A percentile compares a stretch with the other conserved stretches of the same genome.
These are phyloP conservation scores for Drosophila sp. DNA, from an alignment of 1,140 invertebrate species.

Conservation along the genomic window DNA sequence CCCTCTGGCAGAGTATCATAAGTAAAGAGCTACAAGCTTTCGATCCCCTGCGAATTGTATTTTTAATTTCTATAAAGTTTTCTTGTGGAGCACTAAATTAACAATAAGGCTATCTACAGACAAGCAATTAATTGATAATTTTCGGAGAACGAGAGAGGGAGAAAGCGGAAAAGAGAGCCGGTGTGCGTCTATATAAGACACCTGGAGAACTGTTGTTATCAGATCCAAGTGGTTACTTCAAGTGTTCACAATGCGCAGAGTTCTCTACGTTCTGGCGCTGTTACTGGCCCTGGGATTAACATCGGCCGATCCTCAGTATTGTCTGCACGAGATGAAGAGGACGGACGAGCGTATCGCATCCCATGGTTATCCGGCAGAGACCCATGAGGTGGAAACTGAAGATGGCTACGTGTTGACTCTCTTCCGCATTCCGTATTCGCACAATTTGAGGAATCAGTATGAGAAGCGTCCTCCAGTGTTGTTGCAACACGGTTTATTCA, in stretches of 20 bases:
- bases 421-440: constrained; percentile 73
- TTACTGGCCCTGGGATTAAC: constrained; percentile 39
- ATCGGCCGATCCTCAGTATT: constrained; percentile 29
- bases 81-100: constrained; percentile 14
- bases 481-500: constrained; percentile 73
- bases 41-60: constrained; percentile 14
- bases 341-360: constrained; percentile 61
- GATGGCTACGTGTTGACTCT: constrained; percentile 70
- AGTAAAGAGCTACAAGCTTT: background rate
- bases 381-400: constrained; percentile 54
- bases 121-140: constrained; percentile 22
- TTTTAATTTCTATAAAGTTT: constrained; percentile 4
- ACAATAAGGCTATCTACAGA: background rate
- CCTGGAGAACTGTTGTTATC: constrained; percentile 6
- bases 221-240: constrained; percentile 23
- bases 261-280: constrained; percentile 33
- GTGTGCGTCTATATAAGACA: constrained; percentile 20
- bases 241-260: constrained; percentile 41
- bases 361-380: constrained; percentile 69
- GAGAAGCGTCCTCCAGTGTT: constrained; percentile 50
- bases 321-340: constrained; percentile 45
- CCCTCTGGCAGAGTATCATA: background rate
- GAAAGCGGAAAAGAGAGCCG: background rate
- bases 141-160: background rate
- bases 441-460: constrained; percentile 55